Base-by-base conservation (phyloP, 2,113 vertebrate genomes). In the Climacteris rufus region DNA sequence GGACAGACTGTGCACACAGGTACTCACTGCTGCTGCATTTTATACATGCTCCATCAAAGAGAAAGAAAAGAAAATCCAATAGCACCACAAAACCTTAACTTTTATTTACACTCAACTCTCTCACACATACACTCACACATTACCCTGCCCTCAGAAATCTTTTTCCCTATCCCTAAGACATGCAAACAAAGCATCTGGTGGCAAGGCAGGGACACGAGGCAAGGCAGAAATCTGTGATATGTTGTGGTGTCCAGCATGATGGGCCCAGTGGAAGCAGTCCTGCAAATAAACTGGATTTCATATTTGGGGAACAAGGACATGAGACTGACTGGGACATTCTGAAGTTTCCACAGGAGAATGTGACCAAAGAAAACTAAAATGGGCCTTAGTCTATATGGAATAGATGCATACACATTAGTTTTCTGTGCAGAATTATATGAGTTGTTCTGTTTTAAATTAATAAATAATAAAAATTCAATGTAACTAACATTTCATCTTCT, bases 401-500 rank as follows among this genome's bases (percentile, higher is more conserved):
- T 23, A 83, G 53, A 47, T 15, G 6, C 9, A 47, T 15, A 54
- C 2, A 53, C 50, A 77, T 56, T 15, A 35, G 10, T 17, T 47
- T 66, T n/a, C 56, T 40, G 15, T 15, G 30, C 27, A 81, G 44
- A 56, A 75, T 47, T 63, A 3, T 3, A 19, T 8, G 7, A 74
- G 6, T 7, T 74, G 40, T 13, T 77, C 76, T 64, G 25, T 50
- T 77, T 81, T 39, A 63, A 74, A 66, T 40, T 30, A 81, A 40
- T 25, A 83, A 82, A 70, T 16, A 76, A 61, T 28, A 68, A 78
- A 70, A 78, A 56, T 8, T 24, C 15, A 33, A 75, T 79, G 24
- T 16, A 66, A 96, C 98, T 98, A 95, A 99, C 99, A 94, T 97
- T 89, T 98, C 98, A 77, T 99, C 98, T 96, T 99, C 99, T 78